Conservation (phyloP, 2,888 invertebrate genomes). For the Agonopterix alstromeriana region DNA sequence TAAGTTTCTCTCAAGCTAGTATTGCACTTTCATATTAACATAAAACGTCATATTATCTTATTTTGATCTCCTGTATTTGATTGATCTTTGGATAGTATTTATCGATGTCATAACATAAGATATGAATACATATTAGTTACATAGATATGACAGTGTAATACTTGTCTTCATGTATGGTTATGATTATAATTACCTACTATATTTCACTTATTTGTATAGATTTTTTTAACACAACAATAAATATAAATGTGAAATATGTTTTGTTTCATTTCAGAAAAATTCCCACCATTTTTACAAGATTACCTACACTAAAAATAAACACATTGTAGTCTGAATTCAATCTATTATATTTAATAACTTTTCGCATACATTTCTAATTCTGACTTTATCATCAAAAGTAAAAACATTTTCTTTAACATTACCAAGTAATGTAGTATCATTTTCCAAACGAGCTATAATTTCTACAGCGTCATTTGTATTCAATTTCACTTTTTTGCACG, state of each 20-base stretch:
- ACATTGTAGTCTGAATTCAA: constrained; percentile 17
- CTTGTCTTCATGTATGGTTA: constrained; percentile 55
- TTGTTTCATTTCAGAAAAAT: constrained; percentile 33
- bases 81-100: constrained; percentile 14
- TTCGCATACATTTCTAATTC: constrained; percentile 38
- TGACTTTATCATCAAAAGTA: constrained; percentile 28
- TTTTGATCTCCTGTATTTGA: constrained; percentile 7
- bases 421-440: constrained; percentile 29
- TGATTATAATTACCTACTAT: constrained; percentile 57
- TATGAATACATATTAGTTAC: constrained; percentile 20
- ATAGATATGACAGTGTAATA: constrained; percentile 41
- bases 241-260: constrained; percentile 70
- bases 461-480: constrained; percentile 28
- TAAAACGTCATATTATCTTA: constrained; percentile 5
- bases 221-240: constrained; percentile 76
- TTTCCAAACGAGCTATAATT: constrained; percentile 43
- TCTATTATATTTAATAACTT: constrained; percentile 43
- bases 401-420: constrained; percentile 36
- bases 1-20: constrained; percentile 53
- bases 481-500: constrained; percentile 45
- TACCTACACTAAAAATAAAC: neutral
- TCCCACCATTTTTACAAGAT: neutral
- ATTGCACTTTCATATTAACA: constrained; percentile 32
- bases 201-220: constrained; percentile 75
- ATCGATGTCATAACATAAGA: constrained; percentile 5